Evolutionary conservation across 1,140 invertebrate genomes (phyloP).

Genomic region (Drosophila subpulchrella): DNA sequence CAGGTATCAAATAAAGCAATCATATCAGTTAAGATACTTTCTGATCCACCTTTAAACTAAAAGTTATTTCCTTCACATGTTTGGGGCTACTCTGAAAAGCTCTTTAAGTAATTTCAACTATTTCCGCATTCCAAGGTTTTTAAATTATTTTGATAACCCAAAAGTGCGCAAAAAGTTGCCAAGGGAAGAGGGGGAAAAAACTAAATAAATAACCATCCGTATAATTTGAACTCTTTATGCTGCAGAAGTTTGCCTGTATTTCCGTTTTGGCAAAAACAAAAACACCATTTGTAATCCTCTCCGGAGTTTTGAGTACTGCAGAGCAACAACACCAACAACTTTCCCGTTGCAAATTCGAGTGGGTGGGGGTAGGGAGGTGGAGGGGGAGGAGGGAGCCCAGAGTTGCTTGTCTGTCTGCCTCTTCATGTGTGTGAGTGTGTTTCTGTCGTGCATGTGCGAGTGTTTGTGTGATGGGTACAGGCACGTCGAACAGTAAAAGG

Average conservation of each 20-base stretch:
- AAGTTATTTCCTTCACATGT: no score
- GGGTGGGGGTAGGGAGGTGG: conserved; percentile 6
- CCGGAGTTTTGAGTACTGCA: conserved; percentile 24
- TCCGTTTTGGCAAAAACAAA: conserved; percentile 16
- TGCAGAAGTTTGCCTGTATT: conserved; percentile 11
- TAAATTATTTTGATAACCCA: conserved; percentile 4
- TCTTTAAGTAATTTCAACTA: neutral
- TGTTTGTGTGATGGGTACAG: conserved; percentile 65
- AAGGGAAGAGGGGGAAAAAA: neutral
- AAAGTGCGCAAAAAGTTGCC: conserved; percentile 6
- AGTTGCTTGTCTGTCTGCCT: conserved; percentile 48
- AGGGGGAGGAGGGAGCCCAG: conserved; percentile 32
- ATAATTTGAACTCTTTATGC: conserved; percentile 6
- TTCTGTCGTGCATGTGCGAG: conserved; percentile 28
- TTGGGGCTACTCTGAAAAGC: neutral
- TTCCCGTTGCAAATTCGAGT: conserved; percentile 38
- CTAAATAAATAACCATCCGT: conserved; percentile 2
- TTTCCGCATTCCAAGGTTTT: neutral
- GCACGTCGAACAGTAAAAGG: conserved; percentile 69
- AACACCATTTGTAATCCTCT: conserved; percentile 28
- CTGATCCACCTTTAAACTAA: no score
- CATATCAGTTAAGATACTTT: no score
- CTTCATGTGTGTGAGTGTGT: conserved; percentile 22
- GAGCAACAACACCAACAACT: conserved; percentile 20
- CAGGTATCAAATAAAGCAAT: no score